A percentile compares a stretch with the other conserved stretches of the same genome.
Evolutionary conservation across 1,140 invertebrate genomes (phyloP).

Genomic region (Nephila pilipes): DNA sequence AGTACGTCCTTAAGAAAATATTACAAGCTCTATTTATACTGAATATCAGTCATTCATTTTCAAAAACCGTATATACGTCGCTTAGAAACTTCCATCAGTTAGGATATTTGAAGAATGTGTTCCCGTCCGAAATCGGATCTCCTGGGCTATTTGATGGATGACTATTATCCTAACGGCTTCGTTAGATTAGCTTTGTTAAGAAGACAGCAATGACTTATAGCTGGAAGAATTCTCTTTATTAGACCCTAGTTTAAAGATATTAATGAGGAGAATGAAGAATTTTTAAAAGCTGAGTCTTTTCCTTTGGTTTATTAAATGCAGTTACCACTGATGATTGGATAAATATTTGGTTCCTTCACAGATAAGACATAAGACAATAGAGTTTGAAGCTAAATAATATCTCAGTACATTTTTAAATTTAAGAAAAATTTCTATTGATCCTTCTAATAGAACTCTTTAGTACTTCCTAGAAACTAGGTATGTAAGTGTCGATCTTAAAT

Average conservation of each 20-base stretch:
- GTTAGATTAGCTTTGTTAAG: conserved; percentile 31
- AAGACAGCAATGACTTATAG: conserved; percentile 14
- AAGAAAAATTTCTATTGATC: too few species aligned
- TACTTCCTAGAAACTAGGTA: too few species aligned
- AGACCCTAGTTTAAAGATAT: neutral
- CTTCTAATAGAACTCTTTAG: too few species aligned
- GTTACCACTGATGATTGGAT: too few species aligned
- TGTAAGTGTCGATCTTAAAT: too few species aligned
- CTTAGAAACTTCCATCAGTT: neutral
- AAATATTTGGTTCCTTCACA: too few species aligned
- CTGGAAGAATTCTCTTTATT: conserved; percentile 1
- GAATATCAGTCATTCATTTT: neutral
- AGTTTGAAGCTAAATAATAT: too few species aligned
- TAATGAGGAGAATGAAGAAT: neutral
- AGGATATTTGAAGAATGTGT: neutral
- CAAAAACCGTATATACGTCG: neutral
- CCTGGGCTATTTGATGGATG: neutral
- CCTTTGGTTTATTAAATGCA: too few species aligned
- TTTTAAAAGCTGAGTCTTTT: neutral
- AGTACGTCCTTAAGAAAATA: too few species aligned
- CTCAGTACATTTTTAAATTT: neutral
- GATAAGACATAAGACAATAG: too few species aligned
- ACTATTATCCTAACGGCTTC: conserved; percentile 20
- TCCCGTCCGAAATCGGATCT: neutral
- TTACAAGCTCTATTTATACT: too few species aligned